Base-by-base conservation (phyloP, 2,888 invertebrate genomes). In the Didymodactylos carnosus region DNA sequence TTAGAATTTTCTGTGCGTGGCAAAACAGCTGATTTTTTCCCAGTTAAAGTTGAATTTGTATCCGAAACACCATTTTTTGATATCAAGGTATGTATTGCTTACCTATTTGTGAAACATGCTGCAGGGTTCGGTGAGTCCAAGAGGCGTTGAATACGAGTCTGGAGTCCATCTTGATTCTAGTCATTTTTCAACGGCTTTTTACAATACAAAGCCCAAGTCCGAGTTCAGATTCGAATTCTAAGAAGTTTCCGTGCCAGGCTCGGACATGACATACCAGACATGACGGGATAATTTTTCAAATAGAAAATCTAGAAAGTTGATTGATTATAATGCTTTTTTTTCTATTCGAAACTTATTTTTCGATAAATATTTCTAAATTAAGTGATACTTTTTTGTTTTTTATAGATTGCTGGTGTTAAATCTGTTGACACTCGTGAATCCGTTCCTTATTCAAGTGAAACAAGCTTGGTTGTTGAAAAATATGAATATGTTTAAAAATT, bases 401-500 rank as follows among this genome's bases (percentile, higher is more conserved):
- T 49, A 11, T 49, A 49, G 49, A 49, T 23, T 13, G 39, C 23
- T 53, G 75, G 29, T n/a, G 39, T 43, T 10, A 84, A 88, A 39
- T 86, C 88, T 70, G 88, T 92, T 13, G 93, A 92, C 76, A 90
- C 89, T 80, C 90, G 90, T 76, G 85, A 88, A 53, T 87, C 90
- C 0, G 91, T 92, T 3, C 92, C 92, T 82, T 90, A 88, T 87
- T 92, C 94, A 8, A 88, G 89, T 77, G 94, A 95, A 82, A 88
- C 90, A 77, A 86, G 88, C 80, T 89, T 95, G 84, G 89, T 89
- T 81, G 89, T 92, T 19, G 94, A 95, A 79, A 94, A 91, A 86
- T 97, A 94, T 84, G 94, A 95, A 87, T 90, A 97, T 82, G 91
- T 94, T 80, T 94, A 79, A 78, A n/a, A n/a, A n/a, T n/a, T n/a